phyloP scores from a whole-genome alignment of 2,888 invertebrate genomes.

The Malachius bipustulatus region DNA sequence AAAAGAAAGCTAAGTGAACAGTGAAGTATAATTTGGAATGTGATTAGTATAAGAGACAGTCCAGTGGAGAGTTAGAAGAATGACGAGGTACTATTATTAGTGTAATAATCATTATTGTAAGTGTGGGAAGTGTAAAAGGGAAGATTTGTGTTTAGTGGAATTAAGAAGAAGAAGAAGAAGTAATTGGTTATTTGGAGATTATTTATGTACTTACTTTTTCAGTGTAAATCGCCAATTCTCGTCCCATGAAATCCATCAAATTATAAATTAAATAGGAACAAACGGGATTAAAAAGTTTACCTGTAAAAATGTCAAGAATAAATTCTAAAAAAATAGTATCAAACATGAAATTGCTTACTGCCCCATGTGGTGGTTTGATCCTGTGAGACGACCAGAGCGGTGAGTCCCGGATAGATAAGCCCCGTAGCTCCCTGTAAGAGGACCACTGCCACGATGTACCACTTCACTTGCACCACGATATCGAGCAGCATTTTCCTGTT shows the following conservation, averaged over 20 bases:
- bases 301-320: conserved; percentile 18
- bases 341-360: no score
- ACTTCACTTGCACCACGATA: conserved; percentile 11
- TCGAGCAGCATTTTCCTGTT: conserved; percentile 6
- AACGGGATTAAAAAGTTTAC: conserved; percentile 25
- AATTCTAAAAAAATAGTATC: conserved; percentile 5
- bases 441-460: conserved; percentile 18
- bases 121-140: no score
- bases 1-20: no score
- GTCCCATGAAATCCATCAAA: conserved; percentile 21
- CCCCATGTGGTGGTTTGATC: no score
- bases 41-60: no score
- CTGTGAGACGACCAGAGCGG: conserved; percentile 13
- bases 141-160: no score
- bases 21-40: no score
- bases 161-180: no score
- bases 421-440: conserved; percentile 19
- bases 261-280: conserved; percentile 14
- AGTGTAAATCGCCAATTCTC: conserved; percentile 21
- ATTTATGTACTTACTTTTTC: conserved; percentile 20
- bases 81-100: no score
- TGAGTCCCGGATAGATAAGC: conserved; percentile 18
- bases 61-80: no score
- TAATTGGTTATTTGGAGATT: no score
- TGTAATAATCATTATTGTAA: no score